These are phyloP conservation scores for Paratilapia polleni DNA, from an alignment of 2,113 vertebrate species.

Conservation along the genomic window DNA sequence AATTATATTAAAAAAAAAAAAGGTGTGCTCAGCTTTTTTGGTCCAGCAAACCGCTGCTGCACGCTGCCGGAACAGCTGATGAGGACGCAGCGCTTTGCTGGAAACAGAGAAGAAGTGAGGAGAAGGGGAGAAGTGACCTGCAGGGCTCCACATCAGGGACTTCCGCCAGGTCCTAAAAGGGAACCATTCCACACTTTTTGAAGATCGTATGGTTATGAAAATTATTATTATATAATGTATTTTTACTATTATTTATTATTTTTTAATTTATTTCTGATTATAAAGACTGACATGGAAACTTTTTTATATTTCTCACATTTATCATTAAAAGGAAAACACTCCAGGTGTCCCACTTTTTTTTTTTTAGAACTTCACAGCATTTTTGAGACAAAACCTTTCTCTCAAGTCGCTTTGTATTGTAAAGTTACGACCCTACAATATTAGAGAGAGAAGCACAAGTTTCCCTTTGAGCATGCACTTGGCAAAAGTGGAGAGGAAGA, in stretches of 20 bases:
- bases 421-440: not conserved
- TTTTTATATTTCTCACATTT: not conserved
- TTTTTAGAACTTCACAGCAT: not conserved
- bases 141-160: constrained; percentile 15
- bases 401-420: not conserved
- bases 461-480: not conserved
- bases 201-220: not conserved
- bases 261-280: not conserved
- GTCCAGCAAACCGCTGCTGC: constrained; percentile 20
- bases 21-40: not conserved
- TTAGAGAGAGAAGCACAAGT: not conserved
- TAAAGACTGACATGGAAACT: not conserved
- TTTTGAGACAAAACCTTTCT: not conserved
- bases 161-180: constrained; percentile 72
- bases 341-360: not conserved
- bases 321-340: not conserved
- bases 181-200: not conserved
- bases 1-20: too few species aligned
- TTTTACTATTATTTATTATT: not conserved
- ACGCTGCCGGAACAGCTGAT: constrained; percentile 66
- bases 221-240: too few species aligned
- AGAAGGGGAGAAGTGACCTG: constrained; percentile 23
- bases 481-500: not conserved
- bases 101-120: constrained; percentile 7
- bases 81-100: constrained; percentile 43